Percentiles rank a stretch among this genome's conserved stretches.
phyloP scores from a whole-genome alignment of 2,888 invertebrate species.

The Caenorhabditis sp. region DNA sequence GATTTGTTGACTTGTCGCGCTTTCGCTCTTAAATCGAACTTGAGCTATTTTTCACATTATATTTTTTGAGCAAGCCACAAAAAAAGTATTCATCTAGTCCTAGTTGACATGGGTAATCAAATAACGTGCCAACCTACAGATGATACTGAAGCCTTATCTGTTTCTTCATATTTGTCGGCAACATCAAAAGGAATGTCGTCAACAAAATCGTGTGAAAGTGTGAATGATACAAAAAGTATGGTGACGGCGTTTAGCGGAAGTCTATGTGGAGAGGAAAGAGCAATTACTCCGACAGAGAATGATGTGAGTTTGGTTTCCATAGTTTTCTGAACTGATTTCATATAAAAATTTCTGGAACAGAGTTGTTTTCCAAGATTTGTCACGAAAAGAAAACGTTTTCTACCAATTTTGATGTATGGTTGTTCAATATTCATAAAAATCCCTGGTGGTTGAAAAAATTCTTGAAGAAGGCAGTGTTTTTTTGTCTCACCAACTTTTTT shows the following conservation, averaged over 20 bases:
- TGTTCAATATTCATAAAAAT: too few species aligned
- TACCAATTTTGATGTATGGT: background rate
- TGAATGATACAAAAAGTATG: conserved; percentile 53
- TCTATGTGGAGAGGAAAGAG: conserved; percentile 60
- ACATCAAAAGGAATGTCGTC: conserved; percentile 65
- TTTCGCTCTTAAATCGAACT: background rate
- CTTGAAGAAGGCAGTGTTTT: too few species aligned
- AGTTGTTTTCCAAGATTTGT: too few species aligned
- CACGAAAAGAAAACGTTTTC: too few species aligned
- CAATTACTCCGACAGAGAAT: conserved; percentile 64
- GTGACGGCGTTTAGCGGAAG: conserved; percentile 55
- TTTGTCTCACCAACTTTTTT: too few species aligned
- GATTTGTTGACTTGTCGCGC: conserved; percentile 11
- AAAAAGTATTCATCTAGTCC: background rate
- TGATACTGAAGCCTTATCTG: conserved; percentile 56
- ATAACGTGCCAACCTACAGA: conserved; percentile 38
- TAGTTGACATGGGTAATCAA: conserved; percentile 32
- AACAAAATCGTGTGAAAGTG: conserved; percentile 65
- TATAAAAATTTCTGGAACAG: background rate
- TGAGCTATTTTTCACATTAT: background rate
- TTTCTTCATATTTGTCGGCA: conserved; percentile 67
- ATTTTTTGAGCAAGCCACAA: background rate
- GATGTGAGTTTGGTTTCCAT: conserved; percentile 31
- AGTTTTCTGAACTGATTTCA: background rate
- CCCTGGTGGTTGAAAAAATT: too few species aligned